Conservation (phyloP, 1,140 invertebrate species). For the Drosophila gunungcola region DNA sequence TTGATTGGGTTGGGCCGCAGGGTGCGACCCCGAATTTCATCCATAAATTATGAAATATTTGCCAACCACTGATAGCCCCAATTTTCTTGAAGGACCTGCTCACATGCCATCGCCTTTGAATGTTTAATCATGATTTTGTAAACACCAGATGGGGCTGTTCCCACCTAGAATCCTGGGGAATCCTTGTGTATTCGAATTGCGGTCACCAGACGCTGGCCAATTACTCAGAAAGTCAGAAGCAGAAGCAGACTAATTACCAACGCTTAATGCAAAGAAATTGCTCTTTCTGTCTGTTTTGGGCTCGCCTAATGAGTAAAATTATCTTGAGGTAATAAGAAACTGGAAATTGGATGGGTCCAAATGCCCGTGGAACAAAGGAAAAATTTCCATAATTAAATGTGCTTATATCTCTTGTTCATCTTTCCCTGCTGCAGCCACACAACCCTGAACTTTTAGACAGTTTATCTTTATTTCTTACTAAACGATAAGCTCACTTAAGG, state of each 20-base stretch:
- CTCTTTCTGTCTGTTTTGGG: not conserved
- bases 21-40: constrained; percentile 29
- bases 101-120: constrained; percentile 15
- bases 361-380: constrained; percentile 15
- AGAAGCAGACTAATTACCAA: constrained; percentile 36
- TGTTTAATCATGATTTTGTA: constrained; percentile 30
- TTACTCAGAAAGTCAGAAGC: constrained; percentile 26
- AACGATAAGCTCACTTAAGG: constrained; percentile 33
- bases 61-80: constrained; percentile 25
- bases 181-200: constrained; percentile 7
- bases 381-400: constrained; percentile 49
- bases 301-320: constrained; percentile 35
- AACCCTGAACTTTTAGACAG: constrained; percentile 32
- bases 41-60: constrained; percentile 52
- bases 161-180: constrained; percentile 12
- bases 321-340: constrained; percentile 38
- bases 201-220: constrained; percentile 41
- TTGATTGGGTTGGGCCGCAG: constrained; percentile 40
- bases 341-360: constrained; percentile 27
- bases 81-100: not conserved
- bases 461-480: not conserved
- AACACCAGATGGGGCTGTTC: constrained; percentile 10
- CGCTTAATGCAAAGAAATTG: constrained; percentile 32
- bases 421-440: constrained; percentile 6
- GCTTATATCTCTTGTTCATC: constrained; percentile 10